These are phyloP conservation scores for Ceratoteleas bidentatus DNA, from an alignment of 1,140 invertebrate species.

Conservation along the genomic window DNA sequence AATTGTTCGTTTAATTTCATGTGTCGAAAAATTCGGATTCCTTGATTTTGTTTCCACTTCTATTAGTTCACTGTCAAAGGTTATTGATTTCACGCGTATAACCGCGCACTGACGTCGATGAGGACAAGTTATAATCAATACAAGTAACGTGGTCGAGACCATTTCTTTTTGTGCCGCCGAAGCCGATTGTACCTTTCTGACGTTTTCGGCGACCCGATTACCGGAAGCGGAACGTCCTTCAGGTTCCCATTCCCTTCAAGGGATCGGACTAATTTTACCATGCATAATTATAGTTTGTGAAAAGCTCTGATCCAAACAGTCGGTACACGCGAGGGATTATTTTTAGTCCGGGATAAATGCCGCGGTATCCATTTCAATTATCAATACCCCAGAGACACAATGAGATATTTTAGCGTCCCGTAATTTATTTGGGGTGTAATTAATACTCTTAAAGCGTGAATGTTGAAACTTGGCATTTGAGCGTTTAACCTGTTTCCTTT, in stretches of 20 bases:
- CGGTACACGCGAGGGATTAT: constrained; percentile 7
- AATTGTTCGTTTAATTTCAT: too few relatives aligned
- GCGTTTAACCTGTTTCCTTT: neutral
- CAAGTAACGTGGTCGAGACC: constrained; percentile 56
- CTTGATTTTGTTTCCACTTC: constrained; percentile 13
- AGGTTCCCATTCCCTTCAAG: neutral
- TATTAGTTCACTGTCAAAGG: constrained; percentile 60
- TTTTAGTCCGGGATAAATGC: constrained; percentile 34
- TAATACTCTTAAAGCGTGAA: constrained; percentile 6
- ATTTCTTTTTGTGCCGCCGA: constrained; percentile 47
- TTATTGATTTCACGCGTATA: constrained; percentile 62
- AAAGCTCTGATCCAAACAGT: constrained; percentile 17
- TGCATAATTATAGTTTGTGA: constrained; percentile 15
- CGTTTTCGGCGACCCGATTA: constrained; percentile 15
- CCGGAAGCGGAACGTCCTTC: constrained; percentile 6
- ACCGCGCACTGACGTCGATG: constrained; percentile 57
- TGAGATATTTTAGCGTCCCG: constrained; percentile 23
- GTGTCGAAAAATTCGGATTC: neutral
- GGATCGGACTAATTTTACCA: constrained; percentile 28
- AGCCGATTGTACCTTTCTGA: constrained; percentile 25
- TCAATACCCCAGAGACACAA: constrained; percentile 25
- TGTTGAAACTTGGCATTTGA: constrained; percentile 17
- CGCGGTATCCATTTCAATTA: constrained; percentile 38
- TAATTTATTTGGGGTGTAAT: constrained; percentile 34
- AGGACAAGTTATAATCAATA: constrained; percentile 68